Percentiles rank a stretch among this genome's conserved stretches.
These are phyloP conservation scores for Aspidapion aeneum DNA, from an alignment of 2,888 invertebrate species.

Conservation along the genomic window DNA sequence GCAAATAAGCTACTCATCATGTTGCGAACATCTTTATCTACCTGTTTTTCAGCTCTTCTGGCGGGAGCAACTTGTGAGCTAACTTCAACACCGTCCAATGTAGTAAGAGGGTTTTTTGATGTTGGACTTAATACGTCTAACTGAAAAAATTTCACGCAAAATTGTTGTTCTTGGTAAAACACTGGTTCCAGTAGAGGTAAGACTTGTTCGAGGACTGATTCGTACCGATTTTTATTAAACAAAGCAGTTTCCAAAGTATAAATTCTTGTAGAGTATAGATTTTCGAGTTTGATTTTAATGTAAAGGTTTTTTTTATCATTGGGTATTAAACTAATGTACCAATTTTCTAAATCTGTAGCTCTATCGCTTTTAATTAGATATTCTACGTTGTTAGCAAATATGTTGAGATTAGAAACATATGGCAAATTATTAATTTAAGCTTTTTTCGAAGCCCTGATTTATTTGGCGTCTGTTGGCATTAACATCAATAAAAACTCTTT, in stretches of 20 bases:
- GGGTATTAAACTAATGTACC: no score
- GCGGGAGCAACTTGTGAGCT: constrained; percentile 38
- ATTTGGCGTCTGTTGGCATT: no score
- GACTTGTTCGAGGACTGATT: constrained; percentile 77
- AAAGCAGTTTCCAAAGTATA: constrained; percentile 58
- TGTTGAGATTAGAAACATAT: no score
- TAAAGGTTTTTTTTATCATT: no score
- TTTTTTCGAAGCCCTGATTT: no score
- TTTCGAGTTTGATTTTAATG: no score
- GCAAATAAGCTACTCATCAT: constrained; percentile 91
- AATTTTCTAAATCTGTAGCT: no score
- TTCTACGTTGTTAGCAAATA: no score
- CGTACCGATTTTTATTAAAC: constrained; percentile 57
- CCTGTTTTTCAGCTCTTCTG: constrained; percentile 64
- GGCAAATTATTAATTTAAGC: no score
- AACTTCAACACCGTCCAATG: constrained; percentile 50
- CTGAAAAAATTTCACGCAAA: constrained; percentile 91
- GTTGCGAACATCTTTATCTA: constrained; percentile 74
- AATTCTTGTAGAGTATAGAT: no score
- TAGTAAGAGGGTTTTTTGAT: constrained; percentile 54
- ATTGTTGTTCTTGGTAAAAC: constrained; percentile 92
- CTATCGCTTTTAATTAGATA: no score
- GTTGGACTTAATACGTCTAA: constrained; percentile 54
- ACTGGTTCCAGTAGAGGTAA: constrained; percentile 88
- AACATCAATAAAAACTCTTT: no score